Conservation (phyloP, 2,113 vertebrate species). For the Oreochromis niloticus region DNA sequence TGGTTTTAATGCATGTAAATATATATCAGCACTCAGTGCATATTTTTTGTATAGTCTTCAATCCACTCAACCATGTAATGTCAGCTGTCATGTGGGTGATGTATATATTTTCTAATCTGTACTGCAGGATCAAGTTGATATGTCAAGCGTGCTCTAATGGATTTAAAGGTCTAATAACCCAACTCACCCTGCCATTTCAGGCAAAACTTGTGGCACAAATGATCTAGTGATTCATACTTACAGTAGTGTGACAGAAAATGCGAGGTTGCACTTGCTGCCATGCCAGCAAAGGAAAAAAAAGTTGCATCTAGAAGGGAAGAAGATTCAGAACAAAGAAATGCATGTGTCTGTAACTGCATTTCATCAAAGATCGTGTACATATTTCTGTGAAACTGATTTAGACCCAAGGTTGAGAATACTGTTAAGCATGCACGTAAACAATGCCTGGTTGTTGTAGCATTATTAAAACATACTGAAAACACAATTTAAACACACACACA, state of each 20-base stretch:
- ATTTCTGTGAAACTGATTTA: background rate
- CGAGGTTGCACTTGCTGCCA: background rate
- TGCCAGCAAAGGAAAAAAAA: background rate
- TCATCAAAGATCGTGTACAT: background rate
- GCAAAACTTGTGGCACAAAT: constrained; percentile 45
- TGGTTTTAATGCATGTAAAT: background rate
- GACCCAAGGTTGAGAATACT: background rate
- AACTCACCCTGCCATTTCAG: constrained; percentile 37
- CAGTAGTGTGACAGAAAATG: background rate
- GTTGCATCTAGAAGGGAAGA: background rate
- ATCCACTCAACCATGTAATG: constrained; percentile 35
- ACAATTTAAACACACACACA: background rate
- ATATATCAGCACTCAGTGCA: background rate
- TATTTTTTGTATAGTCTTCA: background rate
- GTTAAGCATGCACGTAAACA: background rate
- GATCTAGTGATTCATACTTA: constrained; percentile 35
- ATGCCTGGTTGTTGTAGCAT: background rate
- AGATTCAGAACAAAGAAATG: background rate
- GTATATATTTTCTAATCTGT: constrained; percentile 44
- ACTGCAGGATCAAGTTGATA: constrained; percentile 55
- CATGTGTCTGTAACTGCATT: background rate
- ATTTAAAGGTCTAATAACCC: constrained; percentile 41
- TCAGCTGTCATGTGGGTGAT: constrained; percentile 37
- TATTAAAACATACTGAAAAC: background rate
- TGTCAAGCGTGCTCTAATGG: constrained; percentile 35